Conservation (phyloP, 2,797 vertebrate species). For the Eulemur albifrons region DNA sequence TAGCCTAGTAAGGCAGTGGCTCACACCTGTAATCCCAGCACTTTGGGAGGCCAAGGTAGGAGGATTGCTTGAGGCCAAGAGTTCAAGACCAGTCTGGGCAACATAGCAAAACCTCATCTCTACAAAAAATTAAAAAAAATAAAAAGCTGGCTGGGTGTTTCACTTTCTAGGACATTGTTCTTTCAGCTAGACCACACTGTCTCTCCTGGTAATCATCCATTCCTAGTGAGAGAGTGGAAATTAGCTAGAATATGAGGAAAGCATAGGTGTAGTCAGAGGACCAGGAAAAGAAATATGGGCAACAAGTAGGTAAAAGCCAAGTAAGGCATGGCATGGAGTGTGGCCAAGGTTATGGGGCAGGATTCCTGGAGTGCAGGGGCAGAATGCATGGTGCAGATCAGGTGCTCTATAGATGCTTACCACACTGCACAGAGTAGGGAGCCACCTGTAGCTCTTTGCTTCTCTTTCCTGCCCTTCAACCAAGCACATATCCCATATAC, state of each 20-base stretch:
- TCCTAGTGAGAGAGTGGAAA: background rate
- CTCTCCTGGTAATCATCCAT: background rate
- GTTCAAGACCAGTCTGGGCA: background rate
- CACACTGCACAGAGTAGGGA: background rate
- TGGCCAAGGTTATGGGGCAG: background rate
- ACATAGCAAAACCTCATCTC: background rate
- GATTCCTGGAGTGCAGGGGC: background rate
- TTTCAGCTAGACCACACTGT: background rate
- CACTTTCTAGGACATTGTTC: background rate
- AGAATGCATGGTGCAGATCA: background rate
- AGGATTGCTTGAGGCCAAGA: background rate
- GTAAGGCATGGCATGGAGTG: background rate
- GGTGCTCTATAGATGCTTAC: background rate
- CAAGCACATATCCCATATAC: background rate
- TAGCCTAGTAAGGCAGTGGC: background rate
- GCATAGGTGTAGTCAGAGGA: background rate
- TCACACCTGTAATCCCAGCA: background rate
- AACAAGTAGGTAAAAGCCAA: background rate
- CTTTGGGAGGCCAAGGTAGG: background rate
- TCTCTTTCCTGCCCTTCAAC: background rate
- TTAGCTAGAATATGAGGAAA: conserved; percentile 24
- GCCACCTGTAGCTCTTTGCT: background rate
- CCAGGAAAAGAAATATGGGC: background rate
- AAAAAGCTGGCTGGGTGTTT: background rate
- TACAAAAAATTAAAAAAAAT: background rate